Percentiles rank a stretch among this genome's conserved stretches.
Evolutionary conservation across 2,888 invertebrate genomes (phyloP).

Genomic region (Acheta domesticus): DNA sequence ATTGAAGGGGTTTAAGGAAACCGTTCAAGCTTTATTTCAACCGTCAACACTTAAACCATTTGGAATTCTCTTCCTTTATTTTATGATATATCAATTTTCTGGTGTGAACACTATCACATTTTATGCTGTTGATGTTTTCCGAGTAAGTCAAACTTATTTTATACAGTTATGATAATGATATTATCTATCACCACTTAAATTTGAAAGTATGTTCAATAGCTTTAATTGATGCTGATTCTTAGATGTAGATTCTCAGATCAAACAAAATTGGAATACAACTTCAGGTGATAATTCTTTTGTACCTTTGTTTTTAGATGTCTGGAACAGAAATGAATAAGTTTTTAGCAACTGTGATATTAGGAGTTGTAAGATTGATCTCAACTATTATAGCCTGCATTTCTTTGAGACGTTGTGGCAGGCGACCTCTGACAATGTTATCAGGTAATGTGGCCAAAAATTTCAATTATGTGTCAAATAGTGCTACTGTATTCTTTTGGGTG

Average conservation of each 20-base stretch:
- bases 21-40: constrained; percentile 55
- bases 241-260: no score
- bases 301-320: constrained; percentile 50
- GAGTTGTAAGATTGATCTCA: constrained; percentile 58
- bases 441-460: constrained; percentile 43
- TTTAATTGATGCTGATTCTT: no score
- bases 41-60: constrained; percentile 65
- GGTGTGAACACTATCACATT: constrained; percentile 68
- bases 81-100: constrained; percentile 67
- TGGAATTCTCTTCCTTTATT: constrained; percentile 44
- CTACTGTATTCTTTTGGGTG: no score
- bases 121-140: constrained; percentile 64
- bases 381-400: constrained; percentile 61
- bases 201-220: no score
- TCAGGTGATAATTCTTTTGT: no score
- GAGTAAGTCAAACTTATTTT: constrained; percentile 45
- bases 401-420: constrained; percentile 58
- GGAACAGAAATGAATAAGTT: constrained; percentile 58
- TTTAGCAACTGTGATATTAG: constrained; percentile 59
- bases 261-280: no score
- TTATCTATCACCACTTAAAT: no score
- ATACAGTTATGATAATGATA: no score
- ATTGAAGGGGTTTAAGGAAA: constrained; percentile 44
- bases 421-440: constrained; percentile 63
- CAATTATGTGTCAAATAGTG: no score